Percentiles rank a stretch among this genome's conserved stretches.
phyloP scores from a whole-genome alignment of 2,113 vertebrate species.

The Danio rerio region GRCz12tu NC_133192.1:58820001-58820500 shows the following conservation, averaged over 20 bases:
- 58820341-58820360: neutral
- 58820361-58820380: neutral
- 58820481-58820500: too few relatives aligned
- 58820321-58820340: too few relatives aligned
- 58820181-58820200: too few relatives aligned
- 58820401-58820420: too few relatives aligned
- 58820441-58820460: too few relatives aligned
- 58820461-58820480: too few relatives aligned
- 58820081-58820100: constrained; percentile 59
- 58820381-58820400: too few relatives aligned
- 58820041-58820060: constrained; percentile 68
- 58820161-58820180: too few relatives aligned
- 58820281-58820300: neutral
- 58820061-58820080: constrained; percentile 62
- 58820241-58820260: constrained; percentile 7
- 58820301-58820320: neutral
- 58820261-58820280: neutral
- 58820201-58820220: constrained; percentile 26
- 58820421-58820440: too few relatives aligned
- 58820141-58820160: constrained; percentile 38
- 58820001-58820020: constrained; percentile 63
- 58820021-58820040: constrained; percentile 65
- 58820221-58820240: neutral
- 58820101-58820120: constrained; percentile 59
- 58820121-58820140: constrained; percentile 43